These are phyloP conservation scores for Pseudochaenichthys georgianus DNA, from an alignment of 2,797 vertebrate genomes.

Conservation along the genomic window DNA sequence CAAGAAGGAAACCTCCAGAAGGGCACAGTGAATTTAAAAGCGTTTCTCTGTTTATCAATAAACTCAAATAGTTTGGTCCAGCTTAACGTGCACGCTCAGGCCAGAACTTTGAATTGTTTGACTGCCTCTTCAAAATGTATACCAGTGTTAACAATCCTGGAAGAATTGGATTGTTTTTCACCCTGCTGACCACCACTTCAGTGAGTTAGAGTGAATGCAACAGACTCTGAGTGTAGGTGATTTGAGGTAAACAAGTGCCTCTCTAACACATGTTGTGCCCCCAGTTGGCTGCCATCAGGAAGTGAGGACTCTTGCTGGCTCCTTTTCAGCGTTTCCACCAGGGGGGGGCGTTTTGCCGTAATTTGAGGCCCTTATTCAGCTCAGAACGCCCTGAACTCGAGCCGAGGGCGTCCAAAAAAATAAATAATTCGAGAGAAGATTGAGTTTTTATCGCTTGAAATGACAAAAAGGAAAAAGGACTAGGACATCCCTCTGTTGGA, in stretches of 20 bases:
- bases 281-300: constrained; percentile 76
- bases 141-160: constrained; percentile 56
- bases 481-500: too few species aligned
- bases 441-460: too few species aligned
- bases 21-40: constrained; percentile 29
- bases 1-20: constrained; percentile 28
- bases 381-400: too few species aligned
- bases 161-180: constrained; percentile 73
- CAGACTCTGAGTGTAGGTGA: constrained; percentile 45
- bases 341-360: too few species aligned
- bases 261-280: constrained; percentile 63
- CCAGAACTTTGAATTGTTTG: constrained; percentile 50
- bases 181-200: constrained; percentile 67
- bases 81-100: constrained; percentile 45
- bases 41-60: constrained; percentile 42
- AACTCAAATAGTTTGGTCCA: constrained; percentile 59
- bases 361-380: too few species aligned
- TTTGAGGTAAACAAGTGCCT: constrained; percentile 67
- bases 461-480: too few species aligned
- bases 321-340: too few species aligned
- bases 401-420: too few species aligned
- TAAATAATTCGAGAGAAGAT: too few species aligned
- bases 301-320: constrained; percentile 51
- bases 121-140: constrained; percentile 56
- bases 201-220: constrained; percentile 59